A percentile compares a stretch with the other conserved stretches of the same genome.
Conservation (phyloP, 2,888 invertebrate genomes). For the Eristalinus aeneus region DNA sequence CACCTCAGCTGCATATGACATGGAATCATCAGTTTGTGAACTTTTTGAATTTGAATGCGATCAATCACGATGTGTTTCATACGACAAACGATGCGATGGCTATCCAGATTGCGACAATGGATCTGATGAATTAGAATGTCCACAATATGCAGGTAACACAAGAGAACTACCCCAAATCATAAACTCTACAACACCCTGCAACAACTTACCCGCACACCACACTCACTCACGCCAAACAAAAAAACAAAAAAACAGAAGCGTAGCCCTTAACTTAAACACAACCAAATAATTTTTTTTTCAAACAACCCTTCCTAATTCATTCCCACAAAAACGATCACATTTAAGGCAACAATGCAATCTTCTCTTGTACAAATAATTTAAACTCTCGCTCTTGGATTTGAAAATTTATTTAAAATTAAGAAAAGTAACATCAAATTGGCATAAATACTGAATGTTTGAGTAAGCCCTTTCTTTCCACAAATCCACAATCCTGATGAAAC, state of each 20-base stretch:
- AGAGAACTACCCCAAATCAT: conserved; percentile 8
- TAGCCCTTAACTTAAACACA: too few species aligned
- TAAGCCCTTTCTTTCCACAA: not conserved
- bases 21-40: conserved; percentile 77
- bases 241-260: not conserved
- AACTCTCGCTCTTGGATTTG: not conserved
- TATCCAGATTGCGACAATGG: conserved; percentile 84
- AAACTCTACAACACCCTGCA: not conserved
- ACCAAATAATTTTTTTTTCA: too few species aligned
- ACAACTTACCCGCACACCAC: not conserved
- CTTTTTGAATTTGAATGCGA: conserved; percentile 80
- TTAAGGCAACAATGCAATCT: not conserved
- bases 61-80: conserved; percentile 79
- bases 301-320: too few species aligned
- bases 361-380: not conserved
- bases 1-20: conserved; percentile 73
- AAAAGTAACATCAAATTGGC: conserved; percentile 56
- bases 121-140: conserved; percentile 83
- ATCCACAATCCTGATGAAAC: not conserved
- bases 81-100: conserved; percentile 84
- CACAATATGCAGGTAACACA: conserved; percentile 78
- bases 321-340: too few species aligned
- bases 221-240: not conserved
- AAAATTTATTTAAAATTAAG: not conserved
- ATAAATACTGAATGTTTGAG: conserved; percentile 1